Evolutionary conservation across 2,888 invertebrate genomes (phyloP).

Genomic region (Ecdyonurus torrentis): DNA sequence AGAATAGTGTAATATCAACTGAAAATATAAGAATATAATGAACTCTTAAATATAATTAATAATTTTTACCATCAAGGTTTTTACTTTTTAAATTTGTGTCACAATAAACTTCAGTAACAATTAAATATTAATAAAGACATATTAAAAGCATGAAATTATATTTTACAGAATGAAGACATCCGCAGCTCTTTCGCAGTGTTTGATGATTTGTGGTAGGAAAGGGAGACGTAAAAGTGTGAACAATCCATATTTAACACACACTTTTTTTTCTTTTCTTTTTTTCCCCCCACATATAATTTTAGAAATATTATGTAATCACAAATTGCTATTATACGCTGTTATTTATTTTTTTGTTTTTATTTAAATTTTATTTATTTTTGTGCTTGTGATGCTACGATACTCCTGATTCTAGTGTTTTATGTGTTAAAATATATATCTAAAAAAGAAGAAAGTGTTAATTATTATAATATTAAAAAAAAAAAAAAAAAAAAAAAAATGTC

Average conservation of each 20-base stretch:
- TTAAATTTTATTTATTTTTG: not conserved
- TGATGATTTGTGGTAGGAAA: conserved; percentile 14
- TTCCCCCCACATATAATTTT: too few species aligned
- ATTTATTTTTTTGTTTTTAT: not conserved
- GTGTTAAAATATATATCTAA: too few species aligned
- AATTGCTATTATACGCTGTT: not conserved
- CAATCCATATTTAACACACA: not conserved
- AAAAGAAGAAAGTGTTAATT: too few species aligned
- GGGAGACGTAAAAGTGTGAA: not conserved
- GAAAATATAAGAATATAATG: too few species aligned
- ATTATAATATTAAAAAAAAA: too few species aligned
- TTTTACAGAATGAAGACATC: conserved; percentile 15
- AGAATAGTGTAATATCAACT: too few species aligned
- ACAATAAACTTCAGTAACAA: too few species aligned
- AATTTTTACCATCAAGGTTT: too few species aligned
- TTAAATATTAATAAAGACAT: not conserved
- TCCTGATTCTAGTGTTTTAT: not conserved
- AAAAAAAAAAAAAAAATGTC: too few species aligned
- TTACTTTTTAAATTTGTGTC: too few species aligned
- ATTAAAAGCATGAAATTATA: not conserved
- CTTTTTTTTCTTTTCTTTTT: not conserved
- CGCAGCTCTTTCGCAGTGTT: conserved; percentile 15
- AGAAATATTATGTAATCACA: too few species aligned
- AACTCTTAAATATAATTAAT: too few species aligned
- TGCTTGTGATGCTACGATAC: not conserved